Conservation (phyloP, 2,113 vertebrate species). For the Chloropsis cyanopogon region DNA sequence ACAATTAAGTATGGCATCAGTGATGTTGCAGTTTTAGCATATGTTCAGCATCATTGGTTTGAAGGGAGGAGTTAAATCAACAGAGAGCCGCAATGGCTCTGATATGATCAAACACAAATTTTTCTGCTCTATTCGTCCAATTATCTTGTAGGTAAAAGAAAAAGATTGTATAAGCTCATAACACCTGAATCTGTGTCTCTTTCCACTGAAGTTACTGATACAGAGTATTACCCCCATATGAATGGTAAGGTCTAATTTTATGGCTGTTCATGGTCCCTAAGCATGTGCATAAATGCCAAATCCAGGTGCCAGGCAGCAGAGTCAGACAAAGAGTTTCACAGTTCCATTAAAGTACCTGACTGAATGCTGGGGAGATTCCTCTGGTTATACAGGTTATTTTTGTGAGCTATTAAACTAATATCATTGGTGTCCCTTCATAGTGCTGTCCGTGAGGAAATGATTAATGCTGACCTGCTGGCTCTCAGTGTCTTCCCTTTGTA, state of each 20-base stretch:
- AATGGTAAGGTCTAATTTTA: background rate
- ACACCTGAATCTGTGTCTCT: background rate
- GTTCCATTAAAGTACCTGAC: background rate
- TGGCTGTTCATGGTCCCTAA: background rate
- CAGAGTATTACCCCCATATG: background rate
- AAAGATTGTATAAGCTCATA: background rate
- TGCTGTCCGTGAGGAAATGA: background rate
- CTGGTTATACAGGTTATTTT: background rate
- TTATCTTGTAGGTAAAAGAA: constrained; percentile 24
- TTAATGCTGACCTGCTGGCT: background rate
- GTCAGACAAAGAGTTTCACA: background rate
- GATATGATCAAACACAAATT: constrained; percentile 56
- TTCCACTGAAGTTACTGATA: background rate
- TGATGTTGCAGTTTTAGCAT: constrained; percentile 31
- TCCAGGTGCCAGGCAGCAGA: background rate
- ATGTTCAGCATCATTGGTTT: background rate
- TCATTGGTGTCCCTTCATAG: background rate
- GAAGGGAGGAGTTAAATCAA: constrained; percentile 51
- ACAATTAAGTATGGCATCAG: constrained; percentile 51
- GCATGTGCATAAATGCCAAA: background rate
- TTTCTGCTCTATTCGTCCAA: constrained; percentile 22
- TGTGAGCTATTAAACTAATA: background rate
- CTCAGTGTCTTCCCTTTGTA: background rate
- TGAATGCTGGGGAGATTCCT: background rate
- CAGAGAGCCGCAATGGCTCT: constrained; percentile 3